Evolutionary conservation across 1,140 invertebrate species (phyloP), one percentile per base, ranked within the genome.

Genomic region (Lordiphosa collinella): DNA sequence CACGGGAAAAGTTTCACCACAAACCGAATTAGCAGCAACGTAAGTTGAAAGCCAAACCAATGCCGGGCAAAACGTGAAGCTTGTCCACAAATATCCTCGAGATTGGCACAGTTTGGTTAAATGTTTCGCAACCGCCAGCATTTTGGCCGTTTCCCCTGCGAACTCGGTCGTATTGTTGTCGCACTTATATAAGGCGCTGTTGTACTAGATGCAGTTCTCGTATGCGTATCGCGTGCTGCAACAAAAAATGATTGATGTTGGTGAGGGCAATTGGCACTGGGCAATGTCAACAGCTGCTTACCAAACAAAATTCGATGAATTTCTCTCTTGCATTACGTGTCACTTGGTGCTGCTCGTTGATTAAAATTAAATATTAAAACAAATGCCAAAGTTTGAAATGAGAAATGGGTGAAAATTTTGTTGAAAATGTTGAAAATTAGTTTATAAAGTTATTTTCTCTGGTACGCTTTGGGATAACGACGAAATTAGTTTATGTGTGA

Each of bases 181-280:
- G 69, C 86, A 88, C 49, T 88, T 88, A 58, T 71, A 88, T 3
- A 75, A 63, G 11, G 86, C 86, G 13, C 86, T 88, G 18, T 86
- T 88, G 57, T 85, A n/a, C n/a, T n/a, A 86, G 47, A 88, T 88
- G 66, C 86, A 88, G n/a, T 80, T 88, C 54, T 88, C 86, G 54
- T 88, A 88, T 10, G 82, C 86, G 35, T 80, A 71, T 8, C 86
- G 74, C 43, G 86, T 72, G 41, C 86, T 88, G 59, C n/a, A 69
- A 44, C 36, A 41, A 36, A 56, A 0, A 37, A 41, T 60, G 14
- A 31, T 43, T 12, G 0, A 53, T 47, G 34, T 40, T 50, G 44
- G 34, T 34, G 1, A 12, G 14, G 7, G 5, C n/a, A 1, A 16
- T 1, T n/a, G 8, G 10, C 2, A 25, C 1, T 0, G 18, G 18